A percentile compares a stretch with the other conserved stretches of the same genome.
These are phyloP conservation scores for Tiliqua scincoides DNA, from an alignment of 2,113 vertebrate species.

Conservation along the genomic window DNA sequence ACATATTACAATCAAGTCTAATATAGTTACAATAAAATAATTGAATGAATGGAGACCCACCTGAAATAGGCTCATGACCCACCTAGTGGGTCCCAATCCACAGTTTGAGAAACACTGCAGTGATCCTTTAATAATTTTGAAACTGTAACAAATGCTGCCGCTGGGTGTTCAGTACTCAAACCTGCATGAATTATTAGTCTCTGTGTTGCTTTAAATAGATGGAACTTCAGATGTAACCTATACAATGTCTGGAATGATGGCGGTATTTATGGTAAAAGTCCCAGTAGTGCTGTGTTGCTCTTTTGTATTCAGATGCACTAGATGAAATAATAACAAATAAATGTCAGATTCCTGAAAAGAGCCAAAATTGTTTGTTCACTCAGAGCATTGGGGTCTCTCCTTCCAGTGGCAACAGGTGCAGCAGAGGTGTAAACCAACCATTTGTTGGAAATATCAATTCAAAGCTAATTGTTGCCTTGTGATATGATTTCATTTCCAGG, in stretches of 20 bases:
- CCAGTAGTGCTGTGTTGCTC: background rate
- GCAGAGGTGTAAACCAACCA: background rate
- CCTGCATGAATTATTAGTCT: background rate
- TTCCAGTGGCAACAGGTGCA: conserved; percentile 32
- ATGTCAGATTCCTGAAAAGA: conserved; percentile 13
- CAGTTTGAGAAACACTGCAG: too few species aligned
- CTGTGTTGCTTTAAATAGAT: background rate
- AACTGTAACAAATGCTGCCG: background rate
- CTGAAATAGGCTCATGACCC: too few species aligned
- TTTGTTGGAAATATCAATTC: conserved; percentile 30
- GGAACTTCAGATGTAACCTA: background rate
- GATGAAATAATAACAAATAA: conserved; percentile 1
- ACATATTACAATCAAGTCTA: too few species aligned
- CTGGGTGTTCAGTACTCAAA: background rate
- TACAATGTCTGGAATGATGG: background rate
- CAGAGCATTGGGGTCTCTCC: background rate
- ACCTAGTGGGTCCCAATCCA: too few species aligned
- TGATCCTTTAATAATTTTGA: background rate
- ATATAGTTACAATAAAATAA: too few species aligned
- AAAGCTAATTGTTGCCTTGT: conserved; percentile 41
- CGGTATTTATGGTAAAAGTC: background rate
- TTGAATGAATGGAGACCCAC: too few species aligned
- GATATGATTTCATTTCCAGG: conserved; percentile 49
- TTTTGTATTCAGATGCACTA: background rate
- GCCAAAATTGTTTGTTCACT: conserved; percentile 1